A percentile compares a stretch with the other conserved stretches of the same genome.
These are phyloP conservation scores for Meganola albula DNA, from an alignment of 2,888 invertebrate species.

Conservation along the genomic window DNA sequence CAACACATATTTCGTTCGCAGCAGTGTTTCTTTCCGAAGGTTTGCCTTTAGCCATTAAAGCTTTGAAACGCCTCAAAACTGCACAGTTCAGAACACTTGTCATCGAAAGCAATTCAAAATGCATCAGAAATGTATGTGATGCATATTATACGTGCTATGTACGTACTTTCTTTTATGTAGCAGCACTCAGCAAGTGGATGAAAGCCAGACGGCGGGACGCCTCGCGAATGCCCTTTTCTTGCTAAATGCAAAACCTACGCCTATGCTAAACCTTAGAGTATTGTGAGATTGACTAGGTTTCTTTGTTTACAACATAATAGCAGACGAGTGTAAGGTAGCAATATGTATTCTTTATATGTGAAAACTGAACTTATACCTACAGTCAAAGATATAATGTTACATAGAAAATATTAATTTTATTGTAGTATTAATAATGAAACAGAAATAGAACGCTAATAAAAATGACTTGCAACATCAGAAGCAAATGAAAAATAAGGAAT, in stretches of 20 bases:
- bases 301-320: constrained; percentile 59
- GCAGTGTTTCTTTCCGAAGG: constrained; percentile 7
- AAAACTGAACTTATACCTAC: too few species aligned
- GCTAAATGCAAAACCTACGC: constrained; percentile 64
- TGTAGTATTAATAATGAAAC: too few species aligned
- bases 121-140: constrained; percentile 56
- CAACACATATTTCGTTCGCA: too few species aligned
- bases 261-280: constrained; percentile 53
- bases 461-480: too few species aligned
- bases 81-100: constrained; percentile 64
- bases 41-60: too few species aligned
- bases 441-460: too few species aligned
- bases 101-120: constrained; percentile 72
- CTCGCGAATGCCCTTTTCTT: constrained; percentile 61
- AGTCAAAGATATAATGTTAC: too few species aligned
- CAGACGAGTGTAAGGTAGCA: constrained; percentile 34
- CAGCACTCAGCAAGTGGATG: constrained; percentile 63
- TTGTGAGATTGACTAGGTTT: constrained; percentile 64
- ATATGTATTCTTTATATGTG: constrained; percentile 22
- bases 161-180: constrained; percentile 61
- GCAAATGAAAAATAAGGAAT: too few species aligned
- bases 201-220: constrained; percentile 63
- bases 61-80: constrained; percentile 69
- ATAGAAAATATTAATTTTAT: too few species aligned
- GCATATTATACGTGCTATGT: constrained; percentile 38